Evolutionary conservation across 2,797 vertebrate species (phyloP).

Genomic region (Lateolabrax maculatus): DNA sequence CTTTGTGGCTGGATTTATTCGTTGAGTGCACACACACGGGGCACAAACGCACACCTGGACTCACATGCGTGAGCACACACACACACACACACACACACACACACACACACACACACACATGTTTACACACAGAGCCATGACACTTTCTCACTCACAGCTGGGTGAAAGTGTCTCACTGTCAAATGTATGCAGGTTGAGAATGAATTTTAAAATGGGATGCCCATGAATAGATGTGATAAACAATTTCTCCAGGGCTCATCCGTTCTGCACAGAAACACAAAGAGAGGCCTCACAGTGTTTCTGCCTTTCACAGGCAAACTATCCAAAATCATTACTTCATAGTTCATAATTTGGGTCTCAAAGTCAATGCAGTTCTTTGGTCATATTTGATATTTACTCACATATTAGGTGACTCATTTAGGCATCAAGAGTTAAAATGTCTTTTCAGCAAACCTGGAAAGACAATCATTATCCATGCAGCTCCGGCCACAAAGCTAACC

Average conservation of each 20-base stretch:
- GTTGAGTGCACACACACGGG: constrained; percentile 22
- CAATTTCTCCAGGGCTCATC: not conserved
- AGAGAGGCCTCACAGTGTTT: not conserved
- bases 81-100: not conserved
- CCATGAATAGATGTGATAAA: constrained; percentile 9
- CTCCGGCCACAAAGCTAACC: constrained; percentile 7
- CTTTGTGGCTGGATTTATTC: constrained; percentile 65
- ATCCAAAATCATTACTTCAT: not conserved
- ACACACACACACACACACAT: constrained; percentile 3
- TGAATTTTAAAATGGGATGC: constrained; percentile 37
- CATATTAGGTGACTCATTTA: not conserved
- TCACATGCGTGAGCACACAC: not conserved
- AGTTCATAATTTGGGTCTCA: not conserved
- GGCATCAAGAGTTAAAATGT: not conserved
- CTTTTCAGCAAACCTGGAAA: constrained; percentile 10
- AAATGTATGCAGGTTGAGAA: constrained; percentile 37
- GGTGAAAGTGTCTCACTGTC: constrained; percentile 32
- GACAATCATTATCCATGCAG: constrained; percentile 22
- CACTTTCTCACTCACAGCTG: constrained; percentile 9
- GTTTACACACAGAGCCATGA: not conserved
- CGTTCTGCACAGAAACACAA: not conserved
- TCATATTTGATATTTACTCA: not conserved
- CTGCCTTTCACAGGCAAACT: not conserved
- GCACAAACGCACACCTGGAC: constrained; percentile 7
- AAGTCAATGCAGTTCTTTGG: not conserved